Conservation (phyloP, 2,888 invertebrate species). For the Gymnocheta viridis region DNA sequence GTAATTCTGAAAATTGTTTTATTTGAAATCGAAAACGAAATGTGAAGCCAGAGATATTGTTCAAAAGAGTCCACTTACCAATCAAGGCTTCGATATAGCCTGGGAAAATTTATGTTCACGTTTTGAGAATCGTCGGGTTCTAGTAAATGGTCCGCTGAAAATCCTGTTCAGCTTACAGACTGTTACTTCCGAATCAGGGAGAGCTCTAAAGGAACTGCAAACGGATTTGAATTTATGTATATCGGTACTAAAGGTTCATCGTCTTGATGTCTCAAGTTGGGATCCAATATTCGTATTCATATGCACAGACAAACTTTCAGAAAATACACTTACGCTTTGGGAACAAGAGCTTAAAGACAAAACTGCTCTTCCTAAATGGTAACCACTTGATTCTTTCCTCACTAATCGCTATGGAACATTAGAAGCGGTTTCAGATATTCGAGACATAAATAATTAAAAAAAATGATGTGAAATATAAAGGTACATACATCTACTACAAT, state of each 20-base stretch:
- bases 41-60: slow-evolving; percentile 29
- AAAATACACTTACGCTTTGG: slow-evolving; percentile 29
- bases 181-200: slow-evolving; percentile 10
- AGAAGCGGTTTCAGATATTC: slow-evolving; percentile 34
- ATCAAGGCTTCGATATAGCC: slow-evolving; percentile 16
- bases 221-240: slow-evolving; percentile 38
- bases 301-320: slow-evolving; percentile 5
- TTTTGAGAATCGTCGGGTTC: slow-evolving; percentile 35
- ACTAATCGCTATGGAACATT: slow-evolving; percentile 23
- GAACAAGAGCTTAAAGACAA: slow-evolving; percentile 24
- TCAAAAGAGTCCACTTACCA: slow-evolving; percentile 4
- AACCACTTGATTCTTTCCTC: slow-evolving; percentile 15
- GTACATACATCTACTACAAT: not conserved
- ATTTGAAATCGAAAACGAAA: not conserved
- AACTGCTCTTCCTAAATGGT: slow-evolving; percentile 15
- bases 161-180: slow-evolving; percentile 15
- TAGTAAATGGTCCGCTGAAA: slow-evolving; percentile 36
- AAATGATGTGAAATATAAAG: not conserved
- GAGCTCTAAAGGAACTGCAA: slow-evolving; percentile 17
- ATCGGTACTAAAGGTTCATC: not conserved
- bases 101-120: slow-evolving; percentile 1
- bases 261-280: slow-evolving; percentile 17
- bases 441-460: not conserved
- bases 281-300: slow-evolving; percentile 41
- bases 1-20: not conserved